phyloP scores from a whole-genome alignment of 2,888 invertebrate species.

The Tetheella fluctuosa region DNA sequence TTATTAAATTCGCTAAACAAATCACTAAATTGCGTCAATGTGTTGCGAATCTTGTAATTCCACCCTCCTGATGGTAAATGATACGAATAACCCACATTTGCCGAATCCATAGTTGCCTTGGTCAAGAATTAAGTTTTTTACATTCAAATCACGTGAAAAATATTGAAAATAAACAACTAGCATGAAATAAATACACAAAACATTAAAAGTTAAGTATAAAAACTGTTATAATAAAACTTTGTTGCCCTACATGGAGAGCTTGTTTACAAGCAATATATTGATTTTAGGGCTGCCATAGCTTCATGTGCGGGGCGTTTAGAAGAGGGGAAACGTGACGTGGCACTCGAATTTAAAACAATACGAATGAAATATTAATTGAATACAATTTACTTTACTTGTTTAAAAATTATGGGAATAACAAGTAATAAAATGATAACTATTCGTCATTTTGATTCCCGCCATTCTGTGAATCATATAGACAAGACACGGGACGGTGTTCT shows the following conservation, averaged over 20 bases:
- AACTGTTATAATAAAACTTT: slow-evolving; percentile 51
- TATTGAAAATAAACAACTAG: slow-evolving; percentile 17
- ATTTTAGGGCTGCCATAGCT: slow-evolving; percentile 54
- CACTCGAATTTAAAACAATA: slow-evolving; percentile 5
- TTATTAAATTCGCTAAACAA: slow-evolving; percentile 98
- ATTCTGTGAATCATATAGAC: no score
- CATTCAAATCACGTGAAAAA: neutral
- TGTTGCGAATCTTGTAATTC: slow-evolving; percentile 90
- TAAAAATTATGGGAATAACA: neutral
- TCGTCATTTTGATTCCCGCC: neutral
- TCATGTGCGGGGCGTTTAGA: slow-evolving; percentile 7
- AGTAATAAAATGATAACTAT: neutral
- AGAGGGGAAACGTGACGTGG: slow-evolving; percentile 23
- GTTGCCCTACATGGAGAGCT: slow-evolving; percentile 63
- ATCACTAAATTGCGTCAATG: slow-evolving; percentile 94
- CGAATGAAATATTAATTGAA: neutral
- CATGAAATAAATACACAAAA: slow-evolving; percentile 62
- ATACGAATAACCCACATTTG: slow-evolving; percentile 92
- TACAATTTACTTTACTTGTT: neutral
- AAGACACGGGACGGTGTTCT: neutral
- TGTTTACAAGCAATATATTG: slow-evolving; percentile 82
- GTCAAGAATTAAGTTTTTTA: slow-evolving; percentile 13
- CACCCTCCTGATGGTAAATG: slow-evolving; percentile 92
- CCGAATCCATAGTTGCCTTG: slow-evolving; percentile 75
- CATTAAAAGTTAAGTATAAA: slow-evolving; percentile 56